Conservation (phyloP, 1,140 invertebrate species). For the Zaprionus camerounensis region DNA sequence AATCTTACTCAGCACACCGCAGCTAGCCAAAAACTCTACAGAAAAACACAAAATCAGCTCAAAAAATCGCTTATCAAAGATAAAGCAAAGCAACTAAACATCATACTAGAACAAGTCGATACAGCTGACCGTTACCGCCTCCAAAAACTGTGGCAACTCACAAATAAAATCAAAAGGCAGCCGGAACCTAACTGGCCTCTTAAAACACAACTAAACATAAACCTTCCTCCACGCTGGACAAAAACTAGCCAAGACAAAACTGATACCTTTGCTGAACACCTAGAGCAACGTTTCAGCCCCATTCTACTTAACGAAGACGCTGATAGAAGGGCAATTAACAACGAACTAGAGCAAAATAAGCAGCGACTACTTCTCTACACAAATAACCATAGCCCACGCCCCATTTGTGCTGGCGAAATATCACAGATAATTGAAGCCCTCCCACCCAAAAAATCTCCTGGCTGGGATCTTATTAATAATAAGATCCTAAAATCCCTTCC, state of each 20-base stretch:
- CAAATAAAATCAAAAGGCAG: background rate
- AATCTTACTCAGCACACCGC: background rate
- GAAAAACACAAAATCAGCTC: background rate
- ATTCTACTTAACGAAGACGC: too few species aligned
- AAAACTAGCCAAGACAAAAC: slow-evolving; percentile 6
- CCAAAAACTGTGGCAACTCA: slow-evolving; percentile 19
- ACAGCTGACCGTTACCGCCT: background rate
- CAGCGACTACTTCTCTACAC: too few species aligned
- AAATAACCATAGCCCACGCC: background rate
- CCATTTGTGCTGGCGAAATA: background rate
- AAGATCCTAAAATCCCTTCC: slow-evolving; percentile 2
- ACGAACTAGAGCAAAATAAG: too few species aligned
- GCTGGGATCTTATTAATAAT: slow-evolving; percentile 7
- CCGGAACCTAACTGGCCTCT: slow-evolving; percentile 30
- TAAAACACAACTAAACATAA: background rate
- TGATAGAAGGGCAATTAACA: too few species aligned
- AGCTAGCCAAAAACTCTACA: background rate
- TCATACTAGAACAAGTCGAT: background rate
- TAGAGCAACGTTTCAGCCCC: slow-evolving; percentile 8
- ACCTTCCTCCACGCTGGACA: background rate
- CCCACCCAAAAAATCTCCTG: slow-evolving; percentile 1
- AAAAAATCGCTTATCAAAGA: background rate
- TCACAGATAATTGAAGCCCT: background rate
- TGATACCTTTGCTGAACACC: background rate
- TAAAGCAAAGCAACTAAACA: background rate